A percentile compares a stretch with the other conserved stretches of the same genome.
Conservation (phyloP, 2,888 invertebrate species). For the Limnephilus lunatus region DNA sequence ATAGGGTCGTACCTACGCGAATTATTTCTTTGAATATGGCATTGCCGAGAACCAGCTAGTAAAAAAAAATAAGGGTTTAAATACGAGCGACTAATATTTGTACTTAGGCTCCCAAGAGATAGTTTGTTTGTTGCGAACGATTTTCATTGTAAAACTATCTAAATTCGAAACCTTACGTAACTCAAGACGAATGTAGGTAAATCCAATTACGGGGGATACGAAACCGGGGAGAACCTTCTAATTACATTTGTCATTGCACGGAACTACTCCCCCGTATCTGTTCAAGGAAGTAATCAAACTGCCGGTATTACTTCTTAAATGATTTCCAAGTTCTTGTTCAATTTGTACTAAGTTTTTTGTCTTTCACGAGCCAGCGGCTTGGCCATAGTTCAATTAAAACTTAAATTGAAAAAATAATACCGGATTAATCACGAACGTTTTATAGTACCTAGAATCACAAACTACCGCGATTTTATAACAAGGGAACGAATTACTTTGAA, state of each 20-base stretch:
- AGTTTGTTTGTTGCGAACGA: neutral
- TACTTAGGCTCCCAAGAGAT: neutral
- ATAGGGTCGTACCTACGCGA: too few relatives aligned
- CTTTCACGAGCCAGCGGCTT: neutral
- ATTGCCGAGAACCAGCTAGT: too few relatives aligned
- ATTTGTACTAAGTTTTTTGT: neutral
- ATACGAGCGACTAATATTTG: neutral
- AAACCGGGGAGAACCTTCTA: neutral
- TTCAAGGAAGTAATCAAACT: slow-evolving; percentile 16
- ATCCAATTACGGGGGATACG: slow-evolving; percentile 18
- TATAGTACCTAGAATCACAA: neutral
- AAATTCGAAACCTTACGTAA: neutral
- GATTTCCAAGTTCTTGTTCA: neutral
- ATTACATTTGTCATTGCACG: slow-evolving; percentile 17
- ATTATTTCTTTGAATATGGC: too few relatives aligned
- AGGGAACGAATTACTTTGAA: neutral
- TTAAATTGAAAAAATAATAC: neutral
- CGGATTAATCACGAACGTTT: neutral
- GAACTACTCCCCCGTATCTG: neutral
- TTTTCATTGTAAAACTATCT: neutral
- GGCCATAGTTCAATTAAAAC: neutral
- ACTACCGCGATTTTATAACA: neutral
- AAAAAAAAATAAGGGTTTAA: neutral
- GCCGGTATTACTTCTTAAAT: slow-evolving; percentile 5
- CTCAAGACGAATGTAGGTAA: neutral